Evolutionary conservation across 2,888 invertebrate genomes (phyloP), one percentile per base, ranked within the genome.

Genomic region (Graphium colonna): DNA sequence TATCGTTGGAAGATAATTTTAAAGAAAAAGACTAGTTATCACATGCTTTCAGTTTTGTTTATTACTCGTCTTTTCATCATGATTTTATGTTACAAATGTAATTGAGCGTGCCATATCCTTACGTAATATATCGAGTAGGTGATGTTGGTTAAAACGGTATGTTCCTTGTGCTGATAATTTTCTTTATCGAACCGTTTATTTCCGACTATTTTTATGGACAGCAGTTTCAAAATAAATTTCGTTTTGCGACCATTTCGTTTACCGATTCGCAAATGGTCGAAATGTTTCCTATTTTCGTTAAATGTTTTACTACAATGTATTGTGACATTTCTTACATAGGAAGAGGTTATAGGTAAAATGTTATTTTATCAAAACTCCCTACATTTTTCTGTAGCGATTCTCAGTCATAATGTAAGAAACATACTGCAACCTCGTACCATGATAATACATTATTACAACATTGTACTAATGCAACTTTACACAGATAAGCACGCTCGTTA

Each of bases 21-120:
- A 73, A 72, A 78, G 78, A 77, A 79, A 82, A 82, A 82, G 85
- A 87, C 86, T 88, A 86, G 86, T 87, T 89, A 89, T 89, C 88
- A 88, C 88, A 87, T 86, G 83, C 77, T 83, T 86, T 85, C 83
- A 87, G 87, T 86, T 73, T 70, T 66, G 73, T 75, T 76, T 75
- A 69, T 68, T 68, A 53, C 67, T 73, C 73, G 56, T 56, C 52
- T 56, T 61, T 57, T 43, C 51, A 54, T 28, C 28, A 16, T 40
- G 26, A 28, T 17, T 36, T 9, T 36, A 13, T 28, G 38, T 40
- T 48, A 41, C 17, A 48, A 31, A 44, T 28, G 12, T 48, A 18
- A 41, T 41, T 31, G 18, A 49, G 47, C 39, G 39, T 47, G 46
- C n/a, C 18, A 21, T 36, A 36, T 46, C 40, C 21, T 28, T 40